Conservation (phyloP, 2,797 vertebrate species). For the Acanthurus lineatus region DNA sequence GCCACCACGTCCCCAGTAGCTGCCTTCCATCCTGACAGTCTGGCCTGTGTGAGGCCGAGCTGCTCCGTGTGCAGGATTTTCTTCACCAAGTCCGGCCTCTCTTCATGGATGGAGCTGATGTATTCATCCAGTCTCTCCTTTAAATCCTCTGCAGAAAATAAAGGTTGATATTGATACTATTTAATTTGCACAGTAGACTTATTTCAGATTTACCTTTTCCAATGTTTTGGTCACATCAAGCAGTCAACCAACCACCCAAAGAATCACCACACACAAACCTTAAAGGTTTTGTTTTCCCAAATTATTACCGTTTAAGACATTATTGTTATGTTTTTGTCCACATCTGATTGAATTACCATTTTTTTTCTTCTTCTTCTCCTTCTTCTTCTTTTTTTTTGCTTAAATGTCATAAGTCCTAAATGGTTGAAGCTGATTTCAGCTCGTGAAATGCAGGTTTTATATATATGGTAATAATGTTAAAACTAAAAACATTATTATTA, state of each 20-base stretch:
- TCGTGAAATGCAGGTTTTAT: too few species aligned
- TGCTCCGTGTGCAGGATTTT: constrained; percentile 77
- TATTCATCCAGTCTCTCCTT: constrained; percentile 73
- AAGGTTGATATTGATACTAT: not conserved
- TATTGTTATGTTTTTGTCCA: too few species aligned
- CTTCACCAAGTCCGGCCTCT: constrained; percentile 76
- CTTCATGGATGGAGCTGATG: constrained; percentile 70
- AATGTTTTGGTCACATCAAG: too few species aligned
- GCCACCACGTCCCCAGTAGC: constrained; percentile 86
- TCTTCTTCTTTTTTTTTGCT: too few species aligned
- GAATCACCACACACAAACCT: not conserved
- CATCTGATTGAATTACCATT: too few species aligned
- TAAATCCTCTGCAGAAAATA: constrained; percentile 76
- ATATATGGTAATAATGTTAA: too few species aligned
- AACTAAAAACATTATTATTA: too few species aligned
- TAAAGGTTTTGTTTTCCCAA: not conserved
- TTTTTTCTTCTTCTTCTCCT: too few species aligned
- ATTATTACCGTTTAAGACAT: not conserved
- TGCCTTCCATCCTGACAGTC: constrained; percentile 83
- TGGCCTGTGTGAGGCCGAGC: constrained; percentile 85
- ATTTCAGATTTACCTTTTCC: too few species aligned
- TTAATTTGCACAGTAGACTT: too few species aligned
- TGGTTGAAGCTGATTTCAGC: too few species aligned
- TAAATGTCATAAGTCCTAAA: too few species aligned
- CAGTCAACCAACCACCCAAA: not conserved